Base-by-base conservation (phyloP, 2,113 vertebrate genomes). In the Spermophilus dauricus region DNA sequence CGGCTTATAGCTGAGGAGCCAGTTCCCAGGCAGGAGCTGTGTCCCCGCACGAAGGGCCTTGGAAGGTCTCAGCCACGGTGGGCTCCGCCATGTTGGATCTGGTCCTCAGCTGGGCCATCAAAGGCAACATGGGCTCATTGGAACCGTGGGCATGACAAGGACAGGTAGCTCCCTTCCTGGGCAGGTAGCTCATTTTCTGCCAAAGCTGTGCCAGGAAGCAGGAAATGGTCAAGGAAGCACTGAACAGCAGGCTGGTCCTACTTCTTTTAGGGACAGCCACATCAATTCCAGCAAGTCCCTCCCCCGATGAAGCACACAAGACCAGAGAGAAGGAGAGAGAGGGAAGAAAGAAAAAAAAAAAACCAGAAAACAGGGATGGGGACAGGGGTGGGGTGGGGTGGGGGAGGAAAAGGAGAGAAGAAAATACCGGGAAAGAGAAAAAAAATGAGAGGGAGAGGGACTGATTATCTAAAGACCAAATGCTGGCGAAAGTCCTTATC, bases 401-500 rank as follows among this genome's bases (percentile, higher is more conserved):
- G 28, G 53, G 10, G 48, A 32, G 63, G 14, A 22, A 24, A 20
- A 20, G 11, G 16, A 72, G 1, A 18, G 24, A 13, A 12, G 17
- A 39, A 32, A 67, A 67, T 32, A 67, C 32, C 2, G 8, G 10
- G 32, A 2, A 63, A 65, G 26, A 32, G 45, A 45, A 45, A 16
- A 72, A 30, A 22, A 20, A 18, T 34, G 42, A 37, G 37, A 5
- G 30, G 63, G 65, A 78, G 22, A n/a, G 75, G 1, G 53, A 75
- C 26, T 17, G 56, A 28, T 56, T 65, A 58, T 93, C 67, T 76
- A 61, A 96, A 97, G 94, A 91, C 88, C 53, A 48, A 97, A 97
- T 42, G 77, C 91, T 56, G 45, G 92, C 30, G 16, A 10, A 97
- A 97, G 87, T 95, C 97, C 97, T 97, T 98, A 97, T 98, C 96